Evolutionary conservation across 2,888 invertebrate species (phyloP).

Genomic region (Acholoe squamosa): DNA sequence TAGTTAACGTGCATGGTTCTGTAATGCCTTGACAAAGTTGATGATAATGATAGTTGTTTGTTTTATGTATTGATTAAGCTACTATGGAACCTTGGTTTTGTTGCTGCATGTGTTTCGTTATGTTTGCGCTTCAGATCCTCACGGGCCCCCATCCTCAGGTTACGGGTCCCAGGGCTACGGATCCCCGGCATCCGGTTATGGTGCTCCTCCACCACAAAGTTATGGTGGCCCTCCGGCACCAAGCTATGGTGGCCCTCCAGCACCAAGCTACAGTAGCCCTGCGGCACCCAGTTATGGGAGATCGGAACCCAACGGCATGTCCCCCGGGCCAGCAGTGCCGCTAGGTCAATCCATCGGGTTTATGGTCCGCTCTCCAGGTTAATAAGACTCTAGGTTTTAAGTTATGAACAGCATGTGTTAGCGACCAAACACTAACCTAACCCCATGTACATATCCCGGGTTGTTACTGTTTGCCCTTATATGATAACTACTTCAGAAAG

Average conservation of each 20-base stretch:
- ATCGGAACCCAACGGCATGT: background rate
- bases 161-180: slow-evolving; percentile 16
- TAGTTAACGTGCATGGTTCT: no score
- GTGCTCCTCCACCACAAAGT: background rate
- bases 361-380: slow-evolving; percentile 29
- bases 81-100: background rate
- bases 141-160: background rate
- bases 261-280: background rate
- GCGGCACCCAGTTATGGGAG: background rate
- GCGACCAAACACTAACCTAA: no score
- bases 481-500: no score
- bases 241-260: background rate
- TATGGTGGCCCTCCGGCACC: background rate
- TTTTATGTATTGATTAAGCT: no score
- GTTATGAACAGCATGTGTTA: no score
- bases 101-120: slow-evolving; percentile 20
- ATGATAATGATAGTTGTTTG: no score
- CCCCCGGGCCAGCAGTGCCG: slow-evolving; percentile 24
- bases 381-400: slow-evolving; percentile 12
- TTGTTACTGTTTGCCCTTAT: no score
- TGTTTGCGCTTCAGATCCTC: slow-evolving; percentile 20
- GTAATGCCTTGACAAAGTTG: no score
- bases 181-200: background rate
- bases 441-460: no score
- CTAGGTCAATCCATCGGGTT: slow-evolving; percentile 19